Conservation (phyloP, 1,140 invertebrate genomes). For the Drosophila pseudoobscura region DNA sequence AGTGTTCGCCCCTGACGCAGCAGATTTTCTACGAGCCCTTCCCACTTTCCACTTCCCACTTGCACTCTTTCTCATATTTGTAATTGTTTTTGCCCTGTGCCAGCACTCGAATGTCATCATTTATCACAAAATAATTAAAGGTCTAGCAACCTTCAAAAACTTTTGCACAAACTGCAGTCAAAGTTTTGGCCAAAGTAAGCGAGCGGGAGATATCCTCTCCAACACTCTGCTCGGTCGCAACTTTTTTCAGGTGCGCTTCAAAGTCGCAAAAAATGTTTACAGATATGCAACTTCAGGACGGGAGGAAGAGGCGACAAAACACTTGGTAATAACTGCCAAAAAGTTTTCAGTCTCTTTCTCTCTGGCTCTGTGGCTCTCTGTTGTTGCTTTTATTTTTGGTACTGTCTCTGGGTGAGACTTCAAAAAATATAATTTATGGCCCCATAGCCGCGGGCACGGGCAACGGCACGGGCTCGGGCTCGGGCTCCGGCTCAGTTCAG, state of each 20-base stretch:
- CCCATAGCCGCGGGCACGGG: slow-evolving; percentile 66
- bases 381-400: slow-evolving; percentile 15
- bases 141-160: slow-evolving; percentile 54
- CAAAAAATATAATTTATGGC: slow-evolving; percentile 82
- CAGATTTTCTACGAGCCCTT: slow-evolving; percentile 40
- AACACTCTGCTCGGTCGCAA: slow-evolving; percentile 21
- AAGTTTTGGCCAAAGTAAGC: slow-evolving; percentile 49
- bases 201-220: slow-evolving; percentile 3
- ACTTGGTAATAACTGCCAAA: slow-evolving; percentile 81
- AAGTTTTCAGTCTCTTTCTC: slow-evolving; percentile 55
- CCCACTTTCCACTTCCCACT: too few species aligned
- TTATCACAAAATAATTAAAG: slow-evolving; percentile 83
- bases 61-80: slow-evolving; percentile 22
- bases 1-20: slow-evolving; percentile 51
- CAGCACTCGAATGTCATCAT: slow-evolving; percentile 78
- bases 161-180: slow-evolving; percentile 45
- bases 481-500: slow-evolving; percentile 38
- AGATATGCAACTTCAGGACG: slow-evolving; percentile 58
- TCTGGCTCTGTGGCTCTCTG: slow-evolving; percentile 28
- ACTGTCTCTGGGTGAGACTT: slow-evolving; percentile 59
- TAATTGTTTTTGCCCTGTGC: slow-evolving; percentile 34
- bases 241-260: slow-evolving; percentile 74
- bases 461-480: too few species aligned
- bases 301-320: slow-evolving; percentile 60
- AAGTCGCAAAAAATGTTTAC: slow-evolving; percentile 78